Conservation (phyloP, 2,888 invertebrate species). For the Dusona sp. region DNA sequence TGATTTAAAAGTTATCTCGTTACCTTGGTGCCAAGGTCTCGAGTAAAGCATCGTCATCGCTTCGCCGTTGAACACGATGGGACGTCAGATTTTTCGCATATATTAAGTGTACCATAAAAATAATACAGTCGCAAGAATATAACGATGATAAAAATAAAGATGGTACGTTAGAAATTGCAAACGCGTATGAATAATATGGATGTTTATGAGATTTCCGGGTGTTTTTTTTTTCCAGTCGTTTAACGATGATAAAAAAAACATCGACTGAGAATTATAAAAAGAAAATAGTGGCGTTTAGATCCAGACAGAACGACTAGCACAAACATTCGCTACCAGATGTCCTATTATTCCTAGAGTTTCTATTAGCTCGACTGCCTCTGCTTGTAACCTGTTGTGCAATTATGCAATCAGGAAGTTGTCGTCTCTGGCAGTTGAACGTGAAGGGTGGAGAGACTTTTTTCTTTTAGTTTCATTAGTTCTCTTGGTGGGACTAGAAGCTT, state of each 20-base stretch:
- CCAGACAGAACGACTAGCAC: background rate
- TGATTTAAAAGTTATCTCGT: conserved; percentile 56
- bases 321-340: conserved; percentile 18
- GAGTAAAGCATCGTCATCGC: conserved; percentile 22
- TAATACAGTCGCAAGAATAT: conserved; percentile 9
- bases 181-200: background rate
- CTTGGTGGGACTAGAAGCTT: background rate
- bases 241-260: background rate
- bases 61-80: conserved; percentile 10
- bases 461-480: background rate
- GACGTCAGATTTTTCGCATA: conserved; percentile 39
- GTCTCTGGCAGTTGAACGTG: background rate
- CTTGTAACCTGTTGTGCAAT: conserved; percentile 8
- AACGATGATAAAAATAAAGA: conserved; percentile 8
- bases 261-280: background rate
- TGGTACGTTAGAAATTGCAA: conserved; percentile 13
- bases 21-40: conserved; percentile 59
- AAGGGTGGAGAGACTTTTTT: background rate
- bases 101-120: conserved; percentile 10
- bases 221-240: conserved; percentile 17
- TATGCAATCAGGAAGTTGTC: conserved; percentile 19
- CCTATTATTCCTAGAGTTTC: conserved; percentile 8
- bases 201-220: background rate
- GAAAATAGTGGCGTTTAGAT: background rate
- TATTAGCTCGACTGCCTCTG: conserved; percentile 5